Conservation (phyloP, 2,888 invertebrate species). For the Smittia sp. region DNA sequence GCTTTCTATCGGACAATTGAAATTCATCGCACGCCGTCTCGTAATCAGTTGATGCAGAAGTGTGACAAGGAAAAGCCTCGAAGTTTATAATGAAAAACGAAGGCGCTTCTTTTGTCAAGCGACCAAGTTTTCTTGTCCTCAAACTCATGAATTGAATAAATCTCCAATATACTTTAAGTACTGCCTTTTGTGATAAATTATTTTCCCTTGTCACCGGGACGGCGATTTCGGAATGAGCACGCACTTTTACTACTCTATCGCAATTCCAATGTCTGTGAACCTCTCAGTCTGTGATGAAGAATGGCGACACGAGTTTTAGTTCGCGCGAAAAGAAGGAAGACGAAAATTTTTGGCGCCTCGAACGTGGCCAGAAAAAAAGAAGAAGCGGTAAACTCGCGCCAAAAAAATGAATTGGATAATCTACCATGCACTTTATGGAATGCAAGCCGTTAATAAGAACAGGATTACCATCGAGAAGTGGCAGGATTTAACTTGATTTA, state of each 20-base stretch:
- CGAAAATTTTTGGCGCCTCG: not conserved
- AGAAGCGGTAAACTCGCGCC: not conserved
- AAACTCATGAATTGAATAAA: slow-evolving; percentile 21
- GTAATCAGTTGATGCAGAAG: not conserved
- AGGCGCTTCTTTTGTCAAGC: not conserved
- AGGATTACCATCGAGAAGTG: not conserved
- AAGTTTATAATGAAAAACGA: not conserved
- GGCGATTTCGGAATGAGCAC: too few species aligned
- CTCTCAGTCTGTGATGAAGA: slow-evolving; percentile 13
- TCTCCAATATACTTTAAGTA: not conserved
- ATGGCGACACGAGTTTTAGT: slow-evolving; percentile 23
- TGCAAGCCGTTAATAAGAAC: not conserved
- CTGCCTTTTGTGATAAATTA: slow-evolving; percentile 12
- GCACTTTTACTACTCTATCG: too few species aligned
- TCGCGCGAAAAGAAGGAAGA: not conserved
- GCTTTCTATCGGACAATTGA: slow-evolving; percentile 14
- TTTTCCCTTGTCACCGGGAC: too few species aligned
- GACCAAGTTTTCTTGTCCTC: not conserved
- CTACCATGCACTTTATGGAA: not conserved
- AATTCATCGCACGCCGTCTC: not conserved
- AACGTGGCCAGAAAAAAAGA: not conserved
- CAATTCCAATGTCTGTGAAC: too few species aligned
- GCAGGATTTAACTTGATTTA: slow-evolving; percentile 5
- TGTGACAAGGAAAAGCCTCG: not conserved
- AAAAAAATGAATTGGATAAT: slow-evolving; percentile 17